A percentile compares a stretch with the other conserved stretches of the same genome.
Conservation (phyloP, 2,888 invertebrate genomes). For the Lapara coniferarum region DNA sequence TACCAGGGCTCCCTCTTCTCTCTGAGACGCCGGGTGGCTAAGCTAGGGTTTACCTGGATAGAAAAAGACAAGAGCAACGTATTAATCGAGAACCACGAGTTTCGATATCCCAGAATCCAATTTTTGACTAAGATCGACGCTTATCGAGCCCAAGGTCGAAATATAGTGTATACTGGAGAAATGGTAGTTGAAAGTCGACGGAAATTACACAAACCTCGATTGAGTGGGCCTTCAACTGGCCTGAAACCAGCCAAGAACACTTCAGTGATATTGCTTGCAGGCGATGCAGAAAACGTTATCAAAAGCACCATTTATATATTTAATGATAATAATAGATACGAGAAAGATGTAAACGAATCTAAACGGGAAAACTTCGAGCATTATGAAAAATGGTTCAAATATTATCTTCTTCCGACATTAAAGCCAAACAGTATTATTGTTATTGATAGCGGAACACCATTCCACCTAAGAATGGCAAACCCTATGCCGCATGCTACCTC, state of each 20-base stretch:
- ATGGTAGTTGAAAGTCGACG: slow-evolving; percentile 44
- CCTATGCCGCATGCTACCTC: slow-evolving; percentile 47
- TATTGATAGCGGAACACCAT: slow-evolving; percentile 44
- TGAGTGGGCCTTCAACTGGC: slow-evolving; percentile 45
- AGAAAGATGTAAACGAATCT: slow-evolving; percentile 44
- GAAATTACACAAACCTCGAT: slow-evolving; percentile 45
- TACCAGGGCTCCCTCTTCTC: slow-evolving; percentile 49
- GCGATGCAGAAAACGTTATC: slow-evolving; percentile 42
- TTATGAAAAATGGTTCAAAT: slow-evolving; percentile 48
- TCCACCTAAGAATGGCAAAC: slow-evolving; percentile 45
- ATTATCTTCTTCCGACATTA: slow-evolving; percentile 43
- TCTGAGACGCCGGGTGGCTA: slow-evolving; percentile 44
- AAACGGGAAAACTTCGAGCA: slow-evolving; percentile 46
- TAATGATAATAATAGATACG: slow-evolving; percentile 45
- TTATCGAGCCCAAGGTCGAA: slow-evolving; percentile 43
- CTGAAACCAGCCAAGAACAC: slow-evolving; percentile 47
- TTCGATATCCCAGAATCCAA: slow-evolving; percentile 45
- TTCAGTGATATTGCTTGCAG: slow-evolving; percentile 44
- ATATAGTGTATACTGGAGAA: slow-evolving; percentile 48
- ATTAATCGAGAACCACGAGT: slow-evolving; percentile 48
- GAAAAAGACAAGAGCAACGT: slow-evolving; percentile 47
- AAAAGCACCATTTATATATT: slow-evolving; percentile 45
- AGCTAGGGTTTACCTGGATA: slow-evolving; percentile 49
- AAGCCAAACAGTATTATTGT: slow-evolving; percentile 47
- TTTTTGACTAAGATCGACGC: slow-evolving; percentile 47